Evolutionary conservation across 1,140 invertebrate species (phyloP).

Genomic region (Drepana arcuata): DNA sequence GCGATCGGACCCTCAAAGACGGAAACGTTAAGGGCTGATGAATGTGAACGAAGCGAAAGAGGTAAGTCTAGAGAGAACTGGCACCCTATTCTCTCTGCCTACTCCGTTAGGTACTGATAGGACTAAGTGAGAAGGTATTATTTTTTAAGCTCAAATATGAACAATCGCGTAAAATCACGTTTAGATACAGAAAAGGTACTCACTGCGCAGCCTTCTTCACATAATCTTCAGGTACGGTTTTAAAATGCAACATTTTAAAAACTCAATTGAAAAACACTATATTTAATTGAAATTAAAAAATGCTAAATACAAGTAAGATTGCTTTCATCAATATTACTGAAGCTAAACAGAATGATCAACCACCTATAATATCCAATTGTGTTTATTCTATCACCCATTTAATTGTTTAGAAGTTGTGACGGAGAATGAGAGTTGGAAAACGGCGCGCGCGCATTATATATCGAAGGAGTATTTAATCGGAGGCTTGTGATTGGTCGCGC

Average conservation of each 20-base stretch:
- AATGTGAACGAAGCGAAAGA: too few relatives aligned
- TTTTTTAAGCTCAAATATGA: too few relatives aligned
- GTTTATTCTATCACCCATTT: conserved; percentile 63
- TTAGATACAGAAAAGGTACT: conserved; percentile 39
- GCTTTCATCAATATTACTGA: conserved; percentile 54
- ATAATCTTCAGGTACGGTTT: conserved; percentile 50
- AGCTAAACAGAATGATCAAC: conserved; percentile 58
- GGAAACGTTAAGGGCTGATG: too few relatives aligned
- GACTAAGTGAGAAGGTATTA: too few relatives aligned
- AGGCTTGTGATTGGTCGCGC: conserved; percentile 39
- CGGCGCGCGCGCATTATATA: conserved; percentile 39
- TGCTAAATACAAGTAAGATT: conserved; percentile 37
- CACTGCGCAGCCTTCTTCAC: conserved; percentile 45
- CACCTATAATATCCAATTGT: conserved; percentile 52
- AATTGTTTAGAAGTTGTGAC: conserved; percentile 32
- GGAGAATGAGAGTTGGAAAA: conserved; percentile 27
- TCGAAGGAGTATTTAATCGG: conserved; percentile 32
- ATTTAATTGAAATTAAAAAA: conserved; percentile 22
- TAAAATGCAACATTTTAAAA: conserved; percentile 58
- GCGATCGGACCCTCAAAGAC: too few relatives aligned
- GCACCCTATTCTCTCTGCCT: too few relatives aligned
- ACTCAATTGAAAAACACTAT: conserved; percentile 26
- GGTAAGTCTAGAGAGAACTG: too few relatives aligned
- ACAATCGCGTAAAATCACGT: too few relatives aligned
- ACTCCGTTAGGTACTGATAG: too few relatives aligned